phyloP scores from a whole-genome alignment of 1,140 invertebrate genomes.

The Coenobita brevimanus region DNA sequence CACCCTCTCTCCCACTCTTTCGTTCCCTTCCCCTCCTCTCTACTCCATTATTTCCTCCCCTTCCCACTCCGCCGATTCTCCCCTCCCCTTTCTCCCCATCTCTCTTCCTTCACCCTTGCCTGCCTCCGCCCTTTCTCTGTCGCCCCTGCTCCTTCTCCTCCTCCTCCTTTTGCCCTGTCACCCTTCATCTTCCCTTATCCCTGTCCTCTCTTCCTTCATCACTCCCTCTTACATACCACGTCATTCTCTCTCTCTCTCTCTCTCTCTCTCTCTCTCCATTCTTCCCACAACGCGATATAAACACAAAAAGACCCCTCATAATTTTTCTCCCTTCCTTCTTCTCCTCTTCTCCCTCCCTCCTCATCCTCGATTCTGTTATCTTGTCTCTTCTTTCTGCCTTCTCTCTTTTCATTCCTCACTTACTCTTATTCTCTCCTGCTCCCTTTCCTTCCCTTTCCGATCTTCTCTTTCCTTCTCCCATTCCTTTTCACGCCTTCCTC shows the following conservation, averaged over 20 bases:
- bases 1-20: no score
- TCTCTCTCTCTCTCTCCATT: background rate
- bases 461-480: background rate
- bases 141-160: background rate
- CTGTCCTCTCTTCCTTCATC: conserved; percentile 15
- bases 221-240: background rate
- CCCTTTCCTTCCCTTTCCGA: background rate
- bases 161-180: background rate
- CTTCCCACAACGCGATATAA: background rate
- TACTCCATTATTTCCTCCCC: no score
- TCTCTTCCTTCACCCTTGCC: background rate
- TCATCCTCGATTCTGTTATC: background rate
- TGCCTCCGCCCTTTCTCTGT: background rate
- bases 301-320: background rate
- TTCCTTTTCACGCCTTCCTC: background rate
- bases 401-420: background rate
- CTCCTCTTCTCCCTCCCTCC: background rate
- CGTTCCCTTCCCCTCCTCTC: no score
- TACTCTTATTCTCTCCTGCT: background rate
- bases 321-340: background rate
- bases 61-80: no score
- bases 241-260: background rate
- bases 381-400: background rate
- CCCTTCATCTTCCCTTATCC: background rate
- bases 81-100: background rate